These are phyloP conservation scores for Gymnorhina tibicen DNA, from an alignment of 2,113 vertebrate species.

Conservation along the genomic window DNA sequence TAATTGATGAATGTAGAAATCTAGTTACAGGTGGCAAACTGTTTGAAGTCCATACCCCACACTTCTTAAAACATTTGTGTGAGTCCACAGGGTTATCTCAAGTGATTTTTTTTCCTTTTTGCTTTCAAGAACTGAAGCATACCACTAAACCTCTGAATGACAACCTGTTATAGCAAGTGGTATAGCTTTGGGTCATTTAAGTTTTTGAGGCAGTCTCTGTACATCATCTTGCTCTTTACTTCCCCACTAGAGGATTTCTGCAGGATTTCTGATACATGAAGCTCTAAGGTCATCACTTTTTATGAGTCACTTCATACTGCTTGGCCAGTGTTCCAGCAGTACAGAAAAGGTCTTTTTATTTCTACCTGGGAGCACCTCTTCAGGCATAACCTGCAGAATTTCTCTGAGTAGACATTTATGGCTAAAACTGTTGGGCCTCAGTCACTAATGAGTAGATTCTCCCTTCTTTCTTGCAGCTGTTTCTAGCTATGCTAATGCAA, in stretches of 20 bases:
- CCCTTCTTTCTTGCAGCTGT: not conserved
- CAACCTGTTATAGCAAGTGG: not conserved
- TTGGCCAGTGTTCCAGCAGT: not conserved
- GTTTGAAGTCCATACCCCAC: not conserved
- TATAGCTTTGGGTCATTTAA: not conserved
- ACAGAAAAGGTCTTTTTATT: not conserved
- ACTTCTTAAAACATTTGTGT: not conserved
- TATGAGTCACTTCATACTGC: not conserved
- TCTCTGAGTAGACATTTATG: not conserved
- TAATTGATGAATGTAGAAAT: not conserved
- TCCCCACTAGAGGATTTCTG: not conserved
- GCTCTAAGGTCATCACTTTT: not conserved
- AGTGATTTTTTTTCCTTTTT: not conserved
- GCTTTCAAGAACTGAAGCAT: not conserved
- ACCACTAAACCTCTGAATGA: not conserved
- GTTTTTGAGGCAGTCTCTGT: not conserved
- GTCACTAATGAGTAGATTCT: not conserved
- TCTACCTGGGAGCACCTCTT: not conserved
- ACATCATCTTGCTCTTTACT: not conserved
- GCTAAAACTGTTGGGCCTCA: not conserved
- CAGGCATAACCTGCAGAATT: not conserved
- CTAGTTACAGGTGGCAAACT: not conserved
- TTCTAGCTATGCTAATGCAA: not conserved
- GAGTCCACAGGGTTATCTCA: not conserved
- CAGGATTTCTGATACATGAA: not conserved